Conservation (phyloP, 2,888 invertebrate genomes). For the Maniola hyperantus region DNA sequence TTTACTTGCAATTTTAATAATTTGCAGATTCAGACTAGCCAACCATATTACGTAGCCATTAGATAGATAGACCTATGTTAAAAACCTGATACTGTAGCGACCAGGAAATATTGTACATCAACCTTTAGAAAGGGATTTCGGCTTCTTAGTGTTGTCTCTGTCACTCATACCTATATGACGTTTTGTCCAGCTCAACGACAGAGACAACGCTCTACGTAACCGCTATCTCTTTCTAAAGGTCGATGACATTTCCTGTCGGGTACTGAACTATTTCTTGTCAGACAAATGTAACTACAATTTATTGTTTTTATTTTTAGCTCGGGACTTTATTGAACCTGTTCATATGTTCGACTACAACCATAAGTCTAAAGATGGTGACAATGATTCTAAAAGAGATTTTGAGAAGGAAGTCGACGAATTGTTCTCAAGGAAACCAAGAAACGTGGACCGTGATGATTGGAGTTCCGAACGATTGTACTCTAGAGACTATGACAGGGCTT, state of each 20-base stretch:
- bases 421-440: conserved; percentile 57
- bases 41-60: background rate
- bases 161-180: too few relatives aligned
- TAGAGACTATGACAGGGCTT: conserved; percentile 49
- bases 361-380: conserved; percentile 73
- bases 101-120: too few relatives aligned
- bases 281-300: background rate
- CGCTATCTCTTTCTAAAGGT: too few relatives aligned
- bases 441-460: conserved; percentile 50
- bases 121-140: too few relatives aligned
- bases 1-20: background rate
- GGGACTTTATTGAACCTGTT: conserved; percentile 84
- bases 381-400: conserved; percentile 59
- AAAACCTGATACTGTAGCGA: too few relatives aligned
- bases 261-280: background rate
- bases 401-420: conserved; percentile 68
- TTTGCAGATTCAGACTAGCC: background rate
- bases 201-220: too few relatives aligned
- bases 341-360: conserved; percentile 89
- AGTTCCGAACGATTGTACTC: conserved; percentile 38
- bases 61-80: background rate
- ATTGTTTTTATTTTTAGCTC: conserved; percentile 58
- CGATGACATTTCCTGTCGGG: too few relatives aligned
- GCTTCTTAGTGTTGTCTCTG: too few relatives aligned
- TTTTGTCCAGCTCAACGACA: too few relatives aligned